Conservation (phyloP, 2,797 vertebrate genomes). For the Acanthurus leucopareius region DNA sequence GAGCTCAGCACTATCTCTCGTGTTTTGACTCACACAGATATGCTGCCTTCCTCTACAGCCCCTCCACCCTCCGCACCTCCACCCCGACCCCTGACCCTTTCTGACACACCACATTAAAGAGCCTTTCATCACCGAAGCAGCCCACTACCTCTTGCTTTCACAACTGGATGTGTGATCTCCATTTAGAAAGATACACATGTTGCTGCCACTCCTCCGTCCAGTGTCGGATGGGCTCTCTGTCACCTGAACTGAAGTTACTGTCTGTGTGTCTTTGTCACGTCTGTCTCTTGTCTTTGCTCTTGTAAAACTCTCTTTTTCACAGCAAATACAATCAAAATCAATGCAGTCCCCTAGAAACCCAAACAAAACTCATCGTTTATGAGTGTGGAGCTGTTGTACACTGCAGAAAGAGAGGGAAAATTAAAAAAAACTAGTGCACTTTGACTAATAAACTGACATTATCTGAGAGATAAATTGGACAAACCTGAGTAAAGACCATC, state of each 20-base stretch:
- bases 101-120: slow-evolving; percentile 65
- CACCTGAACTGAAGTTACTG: slow-evolving; percentile 3
- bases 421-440: background rate
- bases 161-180: slow-evolving; percentile 56
- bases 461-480: background rate
- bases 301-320: background rate
- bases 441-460: background rate
- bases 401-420: background rate
- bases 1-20: background rate
- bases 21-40: slow-evolving; percentile 36
- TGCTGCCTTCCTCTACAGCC: background rate
- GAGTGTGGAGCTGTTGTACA: too few relatives aligned
- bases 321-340: background rate
- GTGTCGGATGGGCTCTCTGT: background rate
- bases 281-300: background rate
- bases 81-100: slow-evolving; percentile 55
- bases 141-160: slow-evolving; percentile 39
- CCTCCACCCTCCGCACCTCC: background rate
- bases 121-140: slow-evolving; percentile 65
- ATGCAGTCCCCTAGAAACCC: background rate
- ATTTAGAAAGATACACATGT: slow-evolving; percentile 60
- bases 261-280: background rate
- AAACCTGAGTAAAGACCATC: background rate
- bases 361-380: background rate
- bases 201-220: slow-evolving; percentile 47